These are phyloP conservation scores for Arrhopalites spinosus DNA, from an alignment of 2,888 invertebrate species.

Conservation along the genomic window DNA sequence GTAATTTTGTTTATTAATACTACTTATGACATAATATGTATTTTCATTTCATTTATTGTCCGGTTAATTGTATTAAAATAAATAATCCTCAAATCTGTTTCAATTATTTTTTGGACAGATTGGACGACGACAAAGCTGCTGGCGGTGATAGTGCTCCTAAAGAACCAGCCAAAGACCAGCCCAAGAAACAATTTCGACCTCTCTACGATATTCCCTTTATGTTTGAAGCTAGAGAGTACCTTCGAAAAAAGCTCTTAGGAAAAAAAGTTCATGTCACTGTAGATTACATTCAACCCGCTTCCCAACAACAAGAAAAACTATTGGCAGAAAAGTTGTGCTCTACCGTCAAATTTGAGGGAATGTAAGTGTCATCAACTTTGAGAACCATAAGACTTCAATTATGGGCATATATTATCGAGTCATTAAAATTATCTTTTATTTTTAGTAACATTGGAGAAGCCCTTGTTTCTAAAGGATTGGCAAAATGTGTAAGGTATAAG, in stretches of 20 bases:
- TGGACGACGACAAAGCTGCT: conserved; percentile 40
- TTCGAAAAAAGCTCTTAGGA: conserved; percentile 92
- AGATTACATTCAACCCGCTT: conserved; percentile 95
- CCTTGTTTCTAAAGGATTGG: conserved; percentile 87
- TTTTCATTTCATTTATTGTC: not conserved
- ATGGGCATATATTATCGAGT: too few species aligned
- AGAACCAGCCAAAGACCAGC: too few species aligned
- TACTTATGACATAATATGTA: not conserved
- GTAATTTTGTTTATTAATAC: conserved; percentile 61
- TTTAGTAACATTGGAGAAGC: conserved; percentile 90
- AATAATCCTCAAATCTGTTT: too few species aligned
- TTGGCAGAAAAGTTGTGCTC: conserved; percentile 96
- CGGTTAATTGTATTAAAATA: not conserved
- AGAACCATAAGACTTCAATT: not conserved
- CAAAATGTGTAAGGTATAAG: conserved; percentile 89
- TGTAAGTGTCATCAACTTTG: conserved; percentile 64
- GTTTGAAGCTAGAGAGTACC: conserved; percentile 96
- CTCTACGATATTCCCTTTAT: conserved; percentile 98
- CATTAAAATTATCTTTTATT: not conserved
- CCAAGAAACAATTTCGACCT: conserved; percentile 74
- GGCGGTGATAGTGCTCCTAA: conserved; percentile 18
- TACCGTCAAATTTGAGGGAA: conserved; percentile 82
- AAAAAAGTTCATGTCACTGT: conserved; percentile 90
- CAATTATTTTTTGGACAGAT: conserved; percentile 39
- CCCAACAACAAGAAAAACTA: conserved; percentile 67